Evolutionary conservation across 2,797 vertebrate species (phyloP).

Genomic region (Neopelma chrysocephalum): DNA sequence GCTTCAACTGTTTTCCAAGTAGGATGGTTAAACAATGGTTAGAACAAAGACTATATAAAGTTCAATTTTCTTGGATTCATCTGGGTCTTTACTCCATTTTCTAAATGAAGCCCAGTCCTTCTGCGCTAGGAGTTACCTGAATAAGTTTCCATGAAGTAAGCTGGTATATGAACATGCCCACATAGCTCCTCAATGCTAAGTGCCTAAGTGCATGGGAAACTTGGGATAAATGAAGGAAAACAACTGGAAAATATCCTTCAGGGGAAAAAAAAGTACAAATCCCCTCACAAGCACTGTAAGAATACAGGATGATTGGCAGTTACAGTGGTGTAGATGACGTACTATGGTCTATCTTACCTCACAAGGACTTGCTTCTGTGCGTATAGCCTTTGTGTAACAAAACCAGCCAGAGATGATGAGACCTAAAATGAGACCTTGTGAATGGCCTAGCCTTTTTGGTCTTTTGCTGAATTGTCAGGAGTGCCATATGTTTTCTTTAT

Average conservation of each 20-base stretch:
- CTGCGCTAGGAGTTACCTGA: background rate
- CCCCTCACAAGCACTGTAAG: background rate
- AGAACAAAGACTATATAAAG: constrained; percentile 44
- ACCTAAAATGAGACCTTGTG: background rate
- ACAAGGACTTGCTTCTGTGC: background rate
- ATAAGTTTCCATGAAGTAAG: background rate
- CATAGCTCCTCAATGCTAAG: fast-evolving
- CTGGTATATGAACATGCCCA: background rate
- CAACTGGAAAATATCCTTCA: background rate
- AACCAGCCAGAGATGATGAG: background rate
- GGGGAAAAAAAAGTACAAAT: background rate
- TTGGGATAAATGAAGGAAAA: background rate
- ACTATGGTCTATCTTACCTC: background rate
- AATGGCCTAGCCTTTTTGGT: background rate
- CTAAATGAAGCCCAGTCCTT: background rate
- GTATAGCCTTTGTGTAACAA: background rate
- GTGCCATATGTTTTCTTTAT: background rate
- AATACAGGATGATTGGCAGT: background rate
- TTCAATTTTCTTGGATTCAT: constrained; percentile 32
- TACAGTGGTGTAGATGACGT: background rate
- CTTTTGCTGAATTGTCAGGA: background rate
- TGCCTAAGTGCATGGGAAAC: background rate
- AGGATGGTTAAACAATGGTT: constrained; percentile 49
- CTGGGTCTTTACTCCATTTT: background rate
- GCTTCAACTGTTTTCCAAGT: constrained; percentile 44